These are phyloP conservation scores for Mantis religiosa DNA, from an alignment of 2,888 invertebrate genomes.

Conservation along the genomic window DNA sequence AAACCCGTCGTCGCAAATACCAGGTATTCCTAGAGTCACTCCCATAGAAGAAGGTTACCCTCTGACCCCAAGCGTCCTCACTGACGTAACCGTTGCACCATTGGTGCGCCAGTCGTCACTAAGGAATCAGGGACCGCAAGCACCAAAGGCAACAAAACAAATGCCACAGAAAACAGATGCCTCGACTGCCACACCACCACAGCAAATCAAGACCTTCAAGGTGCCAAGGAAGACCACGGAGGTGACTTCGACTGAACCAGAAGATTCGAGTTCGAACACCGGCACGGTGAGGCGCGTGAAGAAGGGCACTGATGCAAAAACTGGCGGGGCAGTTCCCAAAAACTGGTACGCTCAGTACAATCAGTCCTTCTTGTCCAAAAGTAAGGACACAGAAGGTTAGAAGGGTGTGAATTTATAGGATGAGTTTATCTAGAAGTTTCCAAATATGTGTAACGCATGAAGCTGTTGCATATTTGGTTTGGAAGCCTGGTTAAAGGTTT, in stretches of 20 bases:
- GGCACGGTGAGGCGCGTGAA: conserved; percentile 27
- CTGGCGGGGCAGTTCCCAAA: neutral
- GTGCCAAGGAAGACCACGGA: neutral
- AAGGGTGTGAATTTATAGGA: neutral
- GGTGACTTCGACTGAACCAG: neutral
- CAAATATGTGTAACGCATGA: neutral
- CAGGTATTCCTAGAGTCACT: conserved; percentile 38
- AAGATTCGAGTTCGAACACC: conserved; percentile 25
- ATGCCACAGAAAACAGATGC: neutral
- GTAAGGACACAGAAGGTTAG: conserved; percentile 6
- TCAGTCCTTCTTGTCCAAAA: conserved; percentile 9
- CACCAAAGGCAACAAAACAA: neutral
- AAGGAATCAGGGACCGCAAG: neutral
- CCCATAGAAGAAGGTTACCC: conserved; percentile 24
- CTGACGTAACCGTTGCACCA: neutral
- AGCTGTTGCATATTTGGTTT: neutral
- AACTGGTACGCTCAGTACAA: conserved; percentile 20
- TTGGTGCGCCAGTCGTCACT: neutral
- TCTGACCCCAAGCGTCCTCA: neutral
- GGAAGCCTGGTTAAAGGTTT: neutral
- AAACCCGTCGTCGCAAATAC: conserved; percentile 35
- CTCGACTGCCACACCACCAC: neutral
- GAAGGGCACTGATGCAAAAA: neutral
- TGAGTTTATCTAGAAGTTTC: neutral
- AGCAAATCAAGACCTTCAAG: neutral